Percentiles rank a stretch among this genome's conserved stretches.
phyloP scores from a whole-genome alignment of 2,797 vertebrate genomes.

The Linurgus olivaceus region DNA sequence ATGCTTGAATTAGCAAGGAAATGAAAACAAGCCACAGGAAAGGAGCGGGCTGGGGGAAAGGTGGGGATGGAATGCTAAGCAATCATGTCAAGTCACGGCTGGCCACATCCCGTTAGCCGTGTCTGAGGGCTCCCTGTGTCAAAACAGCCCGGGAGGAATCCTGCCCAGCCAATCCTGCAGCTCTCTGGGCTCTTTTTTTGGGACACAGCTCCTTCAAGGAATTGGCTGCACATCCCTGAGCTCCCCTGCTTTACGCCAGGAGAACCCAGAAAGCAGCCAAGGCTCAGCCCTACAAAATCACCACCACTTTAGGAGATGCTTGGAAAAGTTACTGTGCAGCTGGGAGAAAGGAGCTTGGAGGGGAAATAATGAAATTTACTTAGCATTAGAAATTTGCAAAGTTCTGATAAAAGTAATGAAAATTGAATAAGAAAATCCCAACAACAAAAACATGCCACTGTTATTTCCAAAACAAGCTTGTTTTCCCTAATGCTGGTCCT shows the following conservation, averaged over 20 bases:
- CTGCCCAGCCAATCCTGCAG: neutral
- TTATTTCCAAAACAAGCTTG: neutral
- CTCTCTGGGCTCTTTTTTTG: neutral
- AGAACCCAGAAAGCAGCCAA: neutral
- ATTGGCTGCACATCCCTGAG: neutral
- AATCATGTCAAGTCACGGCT: neutral
- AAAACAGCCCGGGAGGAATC: neutral
- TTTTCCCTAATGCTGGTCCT: neutral
- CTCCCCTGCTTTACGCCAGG: neutral
- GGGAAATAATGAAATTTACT: neutral
- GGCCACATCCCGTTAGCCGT: neutral
- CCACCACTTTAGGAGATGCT: fast-evolving
- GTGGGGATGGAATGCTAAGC: neutral
- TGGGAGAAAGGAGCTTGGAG: neutral
- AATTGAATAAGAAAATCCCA: neutral
- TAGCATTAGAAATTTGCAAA: neutral
- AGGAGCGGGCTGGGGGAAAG: neutral
- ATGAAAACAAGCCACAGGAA: conserved; percentile 32
- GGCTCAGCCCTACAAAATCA: neutral
- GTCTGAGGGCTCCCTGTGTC: neutral
- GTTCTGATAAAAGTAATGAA: neutral
- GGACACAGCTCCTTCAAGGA: neutral
- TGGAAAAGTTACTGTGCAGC: neutral
- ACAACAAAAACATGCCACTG: no score
- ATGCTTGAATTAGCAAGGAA: conserved; percentile 26